Evolutionary conservation across 2,113 vertebrate genomes (phyloP), one percentile per base, ranked within the genome.

Genomic region (Prochilodus magdalenae): DNA sequence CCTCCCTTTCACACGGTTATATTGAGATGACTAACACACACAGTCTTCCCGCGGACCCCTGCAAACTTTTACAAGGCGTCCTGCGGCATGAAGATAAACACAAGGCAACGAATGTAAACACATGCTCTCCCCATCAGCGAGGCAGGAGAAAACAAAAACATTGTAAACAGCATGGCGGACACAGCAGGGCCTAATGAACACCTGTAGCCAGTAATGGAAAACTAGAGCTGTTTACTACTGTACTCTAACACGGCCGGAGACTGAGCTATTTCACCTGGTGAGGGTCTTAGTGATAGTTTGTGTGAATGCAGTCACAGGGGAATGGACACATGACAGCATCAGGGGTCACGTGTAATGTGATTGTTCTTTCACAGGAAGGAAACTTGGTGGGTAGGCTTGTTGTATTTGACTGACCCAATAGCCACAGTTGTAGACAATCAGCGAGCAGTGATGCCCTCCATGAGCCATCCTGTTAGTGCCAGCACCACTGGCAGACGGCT

Each of bases 91-190:
- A 69, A 74, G 47, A 69, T 66, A 53, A 77, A 82, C 73, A 66
- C 72, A 63, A 69, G 82, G 73, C 74, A 72, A 84, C 59, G 36
- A 84, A 79, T 63, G 80, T 76, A 74, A 89, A 86, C 84, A 82
- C 79, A 83, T 83, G 66, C 72, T 82, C 30, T 66, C 26, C 60
- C 79, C 55, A 74, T 81, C 49, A 73, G 18, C 20, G 12, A 27
- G 65, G n/a, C 20, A 13, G 44, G 53, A 22, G 30, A 81, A 62
- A 62, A 49, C 73, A 75, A 70, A 70, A 66, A 70, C 53, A 59
- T 26, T 10, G 63, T 67, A 24, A 75, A 74, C 70, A 81, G n/a
- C 53, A 72, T 12, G 30, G 62, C 49, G 30, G 24, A 69, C 29
- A 63, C 60, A 67, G 49, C 47, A 62, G 15, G 69, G 27, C 8